Percentiles rank a stretch among this genome's conserved stretches.
phyloP scores from a whole-genome alignment of 2,797 vertebrate species.

The Falco biarmicus region DNA sequence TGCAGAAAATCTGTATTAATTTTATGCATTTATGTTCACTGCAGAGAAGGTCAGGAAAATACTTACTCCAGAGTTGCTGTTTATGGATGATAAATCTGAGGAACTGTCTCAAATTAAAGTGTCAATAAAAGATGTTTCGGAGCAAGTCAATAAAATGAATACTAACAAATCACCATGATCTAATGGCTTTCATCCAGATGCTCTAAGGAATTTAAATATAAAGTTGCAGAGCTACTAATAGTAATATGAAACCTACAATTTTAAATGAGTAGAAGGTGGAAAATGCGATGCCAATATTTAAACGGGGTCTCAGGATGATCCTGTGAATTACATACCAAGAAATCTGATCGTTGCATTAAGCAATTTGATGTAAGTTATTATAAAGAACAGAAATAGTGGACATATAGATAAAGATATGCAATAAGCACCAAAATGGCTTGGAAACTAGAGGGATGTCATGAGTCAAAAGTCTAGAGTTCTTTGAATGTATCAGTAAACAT shows the following conservation, averaged over 20 bases:
- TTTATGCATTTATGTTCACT: neutral
- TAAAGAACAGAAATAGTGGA: neutral
- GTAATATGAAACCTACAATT: neutral
- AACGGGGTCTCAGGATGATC: neutral
- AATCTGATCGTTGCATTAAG: neutral
- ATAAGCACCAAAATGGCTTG: neutral
- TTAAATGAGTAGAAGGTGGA: neutral
- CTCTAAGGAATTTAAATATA: neutral
- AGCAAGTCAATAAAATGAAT: conserved; percentile 14
- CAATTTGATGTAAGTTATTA: neutral
- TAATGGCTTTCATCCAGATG: neutral
- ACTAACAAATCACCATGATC: neutral
- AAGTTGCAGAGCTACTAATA: neutral
- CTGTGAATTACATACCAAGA: neutral
- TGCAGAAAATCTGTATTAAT: neutral
- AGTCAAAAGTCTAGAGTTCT: neutral
- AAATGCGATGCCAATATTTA: neutral
- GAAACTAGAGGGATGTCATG: neutral
- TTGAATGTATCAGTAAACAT: neutral
- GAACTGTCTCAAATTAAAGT: neutral
- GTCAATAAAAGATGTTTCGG: neutral
- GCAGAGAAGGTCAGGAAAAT: neutral
- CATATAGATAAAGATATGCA: neutral
- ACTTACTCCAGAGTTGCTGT: neutral
- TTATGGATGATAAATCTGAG: neutral